phyloP scores from a whole-genome alignment of 2,113 vertebrate species.

The Girardinichthys multiradiatus region DNA sequence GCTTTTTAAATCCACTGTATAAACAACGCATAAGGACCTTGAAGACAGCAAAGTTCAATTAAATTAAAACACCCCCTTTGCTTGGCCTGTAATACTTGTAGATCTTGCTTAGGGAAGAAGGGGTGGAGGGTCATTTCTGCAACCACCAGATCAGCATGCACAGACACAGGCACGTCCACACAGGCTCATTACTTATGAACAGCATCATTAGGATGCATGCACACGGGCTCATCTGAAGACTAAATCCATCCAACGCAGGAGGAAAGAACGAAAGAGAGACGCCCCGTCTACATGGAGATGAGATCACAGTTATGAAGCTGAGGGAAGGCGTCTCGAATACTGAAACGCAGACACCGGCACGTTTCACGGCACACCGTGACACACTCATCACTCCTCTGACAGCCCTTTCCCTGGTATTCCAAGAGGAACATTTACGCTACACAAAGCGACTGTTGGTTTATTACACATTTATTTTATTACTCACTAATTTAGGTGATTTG shows the following conservation, averaged over 20 bases:
- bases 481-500: background rate
- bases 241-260: slow-evolving; percentile 65
- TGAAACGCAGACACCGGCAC: slow-evolving; percentile 18
- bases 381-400: slow-evolving; percentile 22
- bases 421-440: background rate
- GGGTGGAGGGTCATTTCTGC: slow-evolving; percentile 39
- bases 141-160: slow-evolving; percentile 73
- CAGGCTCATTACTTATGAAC: slow-evolving; percentile 69
- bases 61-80: slow-evolving; percentile 10
- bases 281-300: slow-evolving; percentile 66
- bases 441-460: background rate
- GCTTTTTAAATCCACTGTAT: background rate
- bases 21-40: slow-evolving; percentile 29
- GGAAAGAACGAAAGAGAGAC: slow-evolving; percentile 54
- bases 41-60: slow-evolving; percentile 51
- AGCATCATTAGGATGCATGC: slow-evolving; percentile 75
- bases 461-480: background rate
- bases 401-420: background rate
- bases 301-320: slow-evolving; percentile 55
- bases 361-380: slow-evolving; percentile 5
- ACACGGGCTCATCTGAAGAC: slow-evolving; percentile 62
- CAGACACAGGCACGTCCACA: slow-evolving; percentile 44
- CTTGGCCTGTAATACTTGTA: slow-evolving; percentile 25
- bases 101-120: slow-evolving; percentile 23
- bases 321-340: slow-evolving; percentile 37